Conservation (phyloP, 2,888 invertebrate genomes). For the Heteropelma amictum region DNA sequence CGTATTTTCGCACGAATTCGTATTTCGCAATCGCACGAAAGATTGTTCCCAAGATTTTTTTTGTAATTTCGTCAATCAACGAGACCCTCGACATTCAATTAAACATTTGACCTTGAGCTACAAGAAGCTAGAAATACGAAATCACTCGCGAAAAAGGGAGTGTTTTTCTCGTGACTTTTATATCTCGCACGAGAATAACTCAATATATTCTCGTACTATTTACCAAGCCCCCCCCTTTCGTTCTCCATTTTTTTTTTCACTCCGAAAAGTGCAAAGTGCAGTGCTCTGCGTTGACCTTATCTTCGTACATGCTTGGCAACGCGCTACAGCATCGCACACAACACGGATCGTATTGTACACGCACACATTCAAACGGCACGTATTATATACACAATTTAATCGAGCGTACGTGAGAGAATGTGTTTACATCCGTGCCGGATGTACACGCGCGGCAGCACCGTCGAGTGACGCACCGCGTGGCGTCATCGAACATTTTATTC, state of each 20-base stretch:
- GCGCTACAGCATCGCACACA: background rate
- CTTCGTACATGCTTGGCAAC: slow-evolving; percentile 31
- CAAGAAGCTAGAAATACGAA: too few species aligned
- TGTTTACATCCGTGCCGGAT: slow-evolving; percentile 53
- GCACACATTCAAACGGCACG: background rate
- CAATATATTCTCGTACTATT: background rate
- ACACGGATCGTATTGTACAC: background rate
- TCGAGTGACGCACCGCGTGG: slow-evolving; percentile 4
- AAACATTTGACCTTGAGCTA: background rate
- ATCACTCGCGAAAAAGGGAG: background rate
- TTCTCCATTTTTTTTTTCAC: slow-evolving; percentile 1
- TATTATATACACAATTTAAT: background rate
- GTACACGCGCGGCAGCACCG: slow-evolving; percentile 23
- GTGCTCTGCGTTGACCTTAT: slow-evolving; percentile 64
- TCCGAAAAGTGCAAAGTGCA: slow-evolving; percentile 70
- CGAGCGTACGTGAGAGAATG: background rate
- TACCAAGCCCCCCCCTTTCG: background rate
- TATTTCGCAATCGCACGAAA: too few species aligned
- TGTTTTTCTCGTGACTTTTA: background rate
- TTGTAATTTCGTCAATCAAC: too few species aligned
- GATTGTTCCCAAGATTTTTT: too few species aligned
- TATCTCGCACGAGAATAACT: background rate
- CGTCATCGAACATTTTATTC: too few species aligned
- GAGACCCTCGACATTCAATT: background rate
- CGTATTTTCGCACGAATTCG: background rate